Conservation (phyloP, 2,888 invertebrate species). For the Drosophila setosimentum region DNA sequence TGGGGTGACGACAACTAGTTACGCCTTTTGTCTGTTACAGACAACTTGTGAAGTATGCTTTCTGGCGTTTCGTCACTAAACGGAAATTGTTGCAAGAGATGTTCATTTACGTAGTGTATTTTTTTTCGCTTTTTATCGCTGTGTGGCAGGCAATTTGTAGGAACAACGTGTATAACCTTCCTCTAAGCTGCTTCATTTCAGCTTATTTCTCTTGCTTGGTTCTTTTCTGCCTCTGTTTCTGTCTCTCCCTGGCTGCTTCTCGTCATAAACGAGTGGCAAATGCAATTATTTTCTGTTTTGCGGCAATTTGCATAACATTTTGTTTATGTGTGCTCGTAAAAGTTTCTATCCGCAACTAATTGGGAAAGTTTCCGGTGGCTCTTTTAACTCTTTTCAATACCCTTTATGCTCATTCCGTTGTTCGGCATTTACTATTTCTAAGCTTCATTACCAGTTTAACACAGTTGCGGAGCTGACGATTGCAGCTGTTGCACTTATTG, state of each 20-base stretch:
- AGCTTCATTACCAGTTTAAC: conserved; percentile 49
- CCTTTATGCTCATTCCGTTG: conserved; percentile 4
- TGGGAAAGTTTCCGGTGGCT: conserved; percentile 54
- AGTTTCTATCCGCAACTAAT: conserved; percentile 50
- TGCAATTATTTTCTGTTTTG: conserved; percentile 61
- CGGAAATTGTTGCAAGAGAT: conserved; percentile 67
- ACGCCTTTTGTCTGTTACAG: conserved; percentile 31
- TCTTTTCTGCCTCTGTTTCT: not conserved
- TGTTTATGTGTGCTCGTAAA: conserved; percentile 4
- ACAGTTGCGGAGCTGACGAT: conserved; percentile 43
- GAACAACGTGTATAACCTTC: conserved; percentile 2
- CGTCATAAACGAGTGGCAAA: conserved; percentile 34
- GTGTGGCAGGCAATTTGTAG: conserved; percentile 49
- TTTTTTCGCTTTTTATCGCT: conserved; percentile 23
- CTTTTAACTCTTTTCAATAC: conserved; percentile 16
- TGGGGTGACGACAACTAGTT: conserved; percentile 6
- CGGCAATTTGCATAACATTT: conserved; percentile 14
- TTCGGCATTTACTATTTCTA: conserved; percentile 9
- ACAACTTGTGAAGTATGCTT: conserved; percentile 53
- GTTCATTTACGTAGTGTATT: conserved; percentile 14
- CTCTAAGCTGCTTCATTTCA: conserved; percentile 1
- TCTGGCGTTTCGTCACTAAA: conserved; percentile 33
- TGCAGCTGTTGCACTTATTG: conserved; percentile 27
- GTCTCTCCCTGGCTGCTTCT: conserved; percentile 24
- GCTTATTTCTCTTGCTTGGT: conserved; percentile 2